Base-by-base conservation (phyloP, 2,888 invertebrate species). In the Lordiphosa andalusiaca region DNA sequence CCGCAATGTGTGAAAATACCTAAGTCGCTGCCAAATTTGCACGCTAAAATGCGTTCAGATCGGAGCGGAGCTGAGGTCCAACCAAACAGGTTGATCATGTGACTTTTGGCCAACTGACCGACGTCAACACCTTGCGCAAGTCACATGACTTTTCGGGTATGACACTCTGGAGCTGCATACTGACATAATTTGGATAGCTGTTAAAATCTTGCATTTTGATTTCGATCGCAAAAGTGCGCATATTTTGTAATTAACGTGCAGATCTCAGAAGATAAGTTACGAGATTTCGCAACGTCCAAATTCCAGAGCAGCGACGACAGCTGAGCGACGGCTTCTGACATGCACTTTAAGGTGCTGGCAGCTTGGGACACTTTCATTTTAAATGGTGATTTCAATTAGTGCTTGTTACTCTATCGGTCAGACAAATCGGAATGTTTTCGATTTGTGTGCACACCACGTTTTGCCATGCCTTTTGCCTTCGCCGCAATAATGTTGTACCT, bases 351-450 rank as follows among this genome's bases (percentile, higher is more conserved):
- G 67, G 71, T 81, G 84, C 84, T 59, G 47, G 39, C 39, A 38
- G 54, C 75, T 71, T 68, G 76, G 64, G 71, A 77, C 82, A 84
- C 84, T 78, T 78, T 78, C 73, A 55, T 67, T 85, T 42, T 51
- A 85, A 82, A 84, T 70, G 86, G 81, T 60, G 57, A 78, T 77
- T 84, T 84, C 81, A 85, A 82, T 82, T 82, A 82, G 86, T 84
- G 70, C 83, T 56, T 67, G 72, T 77, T 80, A 58, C 53, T 70
- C 46, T 65, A 69, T 69, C 68, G 51, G 40, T 51, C 37, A 52
- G 49, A 62, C 49, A 65, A 65, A 72, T 71, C 55, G 76, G 53
- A 53, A 76, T 81, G 66, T 57, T 47, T 55, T 56, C 53, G 64
- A 69, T 85, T 83, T 66, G 72, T 82, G 83, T 61, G 72, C 80